phyloP scores from a whole-genome alignment of 2,113 vertebrate species.

The Ceyx melanurus region DNA sequence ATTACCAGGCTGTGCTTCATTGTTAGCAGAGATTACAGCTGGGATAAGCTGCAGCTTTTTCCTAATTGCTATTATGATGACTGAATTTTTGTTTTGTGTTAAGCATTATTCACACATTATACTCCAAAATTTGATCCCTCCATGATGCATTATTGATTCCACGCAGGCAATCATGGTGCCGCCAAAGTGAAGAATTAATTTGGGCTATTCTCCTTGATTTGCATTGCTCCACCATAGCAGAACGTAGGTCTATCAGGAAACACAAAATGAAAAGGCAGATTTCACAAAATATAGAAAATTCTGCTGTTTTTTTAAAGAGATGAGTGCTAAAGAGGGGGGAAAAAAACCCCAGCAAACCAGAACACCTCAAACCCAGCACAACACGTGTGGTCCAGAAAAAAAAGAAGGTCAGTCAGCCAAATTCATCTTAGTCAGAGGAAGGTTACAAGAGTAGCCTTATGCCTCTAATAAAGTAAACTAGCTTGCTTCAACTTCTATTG shows the following conservation, averaged over 20 bases:
- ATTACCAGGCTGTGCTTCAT: conserved; percentile 61
- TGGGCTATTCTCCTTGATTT: conserved; percentile 60
- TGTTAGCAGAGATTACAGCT: conserved; percentile 62
- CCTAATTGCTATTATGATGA: conserved; percentile 69
- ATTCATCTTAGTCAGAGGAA: conserved; percentile 56
- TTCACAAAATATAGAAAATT: conserved; percentile 25
- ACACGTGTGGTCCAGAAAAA: conserved; percentile 38
- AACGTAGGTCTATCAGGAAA: conserved; percentile 15
- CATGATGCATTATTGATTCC: conserved; percentile 60
- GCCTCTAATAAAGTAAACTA: conserved; percentile 60
- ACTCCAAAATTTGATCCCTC: conserved; percentile 67
- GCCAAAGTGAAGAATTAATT: conserved; percentile 64
- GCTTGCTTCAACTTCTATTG: conserved; percentile 40
- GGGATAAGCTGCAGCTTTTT: conserved; percentile 64
- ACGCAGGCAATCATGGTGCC: conserved; percentile 43
- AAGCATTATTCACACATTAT: conserved; percentile 61
- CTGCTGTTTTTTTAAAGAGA: background rate
- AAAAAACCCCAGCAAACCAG: background rate
- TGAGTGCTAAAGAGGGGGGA: background rate
- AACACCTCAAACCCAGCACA: background rate
- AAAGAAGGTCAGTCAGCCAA: conserved; percentile 43
- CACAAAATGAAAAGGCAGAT: conserved; percentile 51
- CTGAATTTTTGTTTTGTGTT: conserved; percentile 68
- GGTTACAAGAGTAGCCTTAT: conserved; percentile 43
- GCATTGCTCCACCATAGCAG: conserved; percentile 46